phyloP scores from a whole-genome alignment of 2,888 invertebrate species.

The Drosophila nigricruria region DNA sequence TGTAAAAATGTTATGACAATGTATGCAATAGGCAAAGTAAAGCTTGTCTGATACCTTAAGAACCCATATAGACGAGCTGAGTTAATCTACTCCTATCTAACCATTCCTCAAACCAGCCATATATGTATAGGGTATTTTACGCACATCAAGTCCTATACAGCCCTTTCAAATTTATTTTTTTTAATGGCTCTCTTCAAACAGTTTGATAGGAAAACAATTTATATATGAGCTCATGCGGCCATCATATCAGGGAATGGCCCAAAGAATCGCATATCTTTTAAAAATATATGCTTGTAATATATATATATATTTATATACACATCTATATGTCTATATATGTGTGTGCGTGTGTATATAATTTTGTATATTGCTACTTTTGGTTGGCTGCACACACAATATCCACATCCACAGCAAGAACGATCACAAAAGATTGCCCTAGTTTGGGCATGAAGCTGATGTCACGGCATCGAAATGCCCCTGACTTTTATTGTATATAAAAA shows the following conservation, averaged over 20 bases:
- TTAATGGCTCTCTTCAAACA: not conserved
- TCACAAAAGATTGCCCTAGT: slow-evolving; percentile 60
- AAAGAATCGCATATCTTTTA: slow-evolving; percentile 20
- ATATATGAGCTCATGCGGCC: slow-evolving; percentile 33
- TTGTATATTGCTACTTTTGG: slow-evolving; percentile 46
- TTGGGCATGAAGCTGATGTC: slow-evolving; percentile 65
- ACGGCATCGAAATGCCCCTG: slow-evolving; percentile 58
- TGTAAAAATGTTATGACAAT: not conserved
- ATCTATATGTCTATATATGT: not conserved
- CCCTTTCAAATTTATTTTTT: not conserved
- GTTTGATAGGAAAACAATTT: slow-evolving; percentile 6
- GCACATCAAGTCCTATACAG: not conserved
- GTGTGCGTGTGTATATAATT: slow-evolving; percentile 1
- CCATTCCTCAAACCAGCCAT: not conserved
- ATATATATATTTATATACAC: not conserved
- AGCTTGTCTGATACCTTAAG: not conserved
- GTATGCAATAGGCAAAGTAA: no score
- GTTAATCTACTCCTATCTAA: not conserved
- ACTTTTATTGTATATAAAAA: slow-evolving; percentile 50
- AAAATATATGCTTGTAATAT: not conserved
- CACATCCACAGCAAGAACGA: slow-evolving; percentile 29
- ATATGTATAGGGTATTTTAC: not conserved
- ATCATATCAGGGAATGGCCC: slow-evolving; percentile 14
- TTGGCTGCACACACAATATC: slow-evolving; percentile 42
- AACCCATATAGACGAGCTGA: not conserved